Evolutionary conservation across 2,113 vertebrate species (phyloP).

Genomic region (Abramis brama): DNA sequence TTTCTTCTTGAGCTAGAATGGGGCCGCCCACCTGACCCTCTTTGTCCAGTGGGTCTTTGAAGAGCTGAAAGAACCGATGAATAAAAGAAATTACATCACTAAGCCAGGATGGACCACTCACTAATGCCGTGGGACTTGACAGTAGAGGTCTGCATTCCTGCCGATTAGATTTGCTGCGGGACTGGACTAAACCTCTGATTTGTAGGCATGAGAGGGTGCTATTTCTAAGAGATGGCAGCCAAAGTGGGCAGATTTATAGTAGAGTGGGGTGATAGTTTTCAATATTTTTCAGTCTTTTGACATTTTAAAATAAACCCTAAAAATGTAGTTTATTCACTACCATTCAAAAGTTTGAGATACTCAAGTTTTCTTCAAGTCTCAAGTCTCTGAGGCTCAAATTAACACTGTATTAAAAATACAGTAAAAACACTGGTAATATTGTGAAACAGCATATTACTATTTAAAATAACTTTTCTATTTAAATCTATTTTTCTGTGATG

Average conservation of each 20-base stretch:
- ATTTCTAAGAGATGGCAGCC: neutral
- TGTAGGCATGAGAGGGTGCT: slow-evolving; percentile 10
- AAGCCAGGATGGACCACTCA: neutral
- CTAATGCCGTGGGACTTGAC: neutral
- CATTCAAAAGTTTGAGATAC: neutral
- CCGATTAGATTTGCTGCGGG: neutral
- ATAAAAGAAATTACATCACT: slow-evolving; percentile 14
- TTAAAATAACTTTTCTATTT: neutral
- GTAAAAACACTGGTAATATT: neutral
- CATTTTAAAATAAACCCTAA: neutral
- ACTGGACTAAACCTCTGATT: slow-evolving; percentile 5
- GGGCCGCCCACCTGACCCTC: slow-evolving; percentile 95
- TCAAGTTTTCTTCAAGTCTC: too few relatives aligned
- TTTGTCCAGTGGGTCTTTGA: slow-evolving; percentile 92
- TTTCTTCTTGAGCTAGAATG: slow-evolving; percentile 94
- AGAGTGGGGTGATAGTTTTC: neutral
- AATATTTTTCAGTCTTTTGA: neutral
- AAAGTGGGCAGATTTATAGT: neutral
- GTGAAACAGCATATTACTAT: neutral
- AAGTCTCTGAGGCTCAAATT: neutral
- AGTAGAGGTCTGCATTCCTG: neutral
- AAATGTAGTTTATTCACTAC: neutral
- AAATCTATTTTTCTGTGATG: neutral
- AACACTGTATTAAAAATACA: neutral
- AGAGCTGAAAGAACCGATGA: slow-evolving; percentile 77